Conservation (phyloP, 92 coral and sea anemone species). For the Epizoanthus rinbou region DNA sequence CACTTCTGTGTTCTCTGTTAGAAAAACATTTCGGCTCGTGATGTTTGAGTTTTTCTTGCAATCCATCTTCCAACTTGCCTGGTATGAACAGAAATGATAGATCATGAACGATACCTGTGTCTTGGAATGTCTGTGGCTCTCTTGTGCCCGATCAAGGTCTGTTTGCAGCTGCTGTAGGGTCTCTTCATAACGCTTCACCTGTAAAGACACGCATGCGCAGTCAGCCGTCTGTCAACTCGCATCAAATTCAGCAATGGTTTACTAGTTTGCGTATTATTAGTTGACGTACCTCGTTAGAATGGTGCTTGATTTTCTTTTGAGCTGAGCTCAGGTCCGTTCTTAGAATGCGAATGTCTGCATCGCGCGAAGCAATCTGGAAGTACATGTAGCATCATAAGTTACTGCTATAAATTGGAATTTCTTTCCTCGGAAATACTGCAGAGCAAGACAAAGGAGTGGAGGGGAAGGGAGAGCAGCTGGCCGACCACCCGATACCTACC, state of each 20-base stretch:
- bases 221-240: not conserved
- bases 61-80: too few species aligned
- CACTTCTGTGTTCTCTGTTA: too few species aligned
- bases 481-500: conserved; percentile 38
- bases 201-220: not conserved
- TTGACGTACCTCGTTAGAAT: conserved; percentile 83
- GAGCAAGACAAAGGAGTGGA: not conserved
- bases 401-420: not conserved
- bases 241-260: not conserved
- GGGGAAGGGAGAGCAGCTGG: not conserved
- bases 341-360: conserved; percentile 88
- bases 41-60: too few species aligned
- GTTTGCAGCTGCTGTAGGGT: conserved; percentile 84
- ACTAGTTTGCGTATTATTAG: not conserved
- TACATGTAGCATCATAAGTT: not conserved
- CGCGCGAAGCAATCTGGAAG: conserved; percentile 82
- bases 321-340: conserved; percentile 92
- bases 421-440: not conserved
- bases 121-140: conserved; percentile 69
- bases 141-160: conserved; percentile 84
- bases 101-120: conserved; percentile 63
- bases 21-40: too few species aligned
- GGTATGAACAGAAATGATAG: not conserved
- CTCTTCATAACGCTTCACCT: conserved; percentile 95
- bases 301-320: conserved; percentile 96